These are phyloP conservation scores for Coregonus suidteri DNA, from an alignment of 2,797 vertebrate genomes.

Conservation along the genomic window DNA sequence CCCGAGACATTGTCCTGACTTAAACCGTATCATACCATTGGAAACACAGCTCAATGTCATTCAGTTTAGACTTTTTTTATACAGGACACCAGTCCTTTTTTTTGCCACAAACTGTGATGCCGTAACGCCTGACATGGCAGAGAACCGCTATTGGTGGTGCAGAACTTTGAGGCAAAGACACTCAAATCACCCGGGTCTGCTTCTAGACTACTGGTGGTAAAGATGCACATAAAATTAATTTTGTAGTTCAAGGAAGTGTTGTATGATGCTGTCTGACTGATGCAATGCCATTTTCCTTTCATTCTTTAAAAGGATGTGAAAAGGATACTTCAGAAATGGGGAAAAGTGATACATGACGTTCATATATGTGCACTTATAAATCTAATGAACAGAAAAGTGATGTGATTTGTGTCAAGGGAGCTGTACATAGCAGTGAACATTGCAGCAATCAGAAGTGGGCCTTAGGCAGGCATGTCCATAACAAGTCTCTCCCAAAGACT, in stretches of 20 bases:
- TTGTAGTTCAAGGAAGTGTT: background rate
- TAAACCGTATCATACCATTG: background rate
- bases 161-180: background rate
- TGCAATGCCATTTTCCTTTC: background rate
- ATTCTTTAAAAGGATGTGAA: background rate
- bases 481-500: background rate
- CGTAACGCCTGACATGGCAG: background rate
- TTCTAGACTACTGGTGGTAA: background rate
- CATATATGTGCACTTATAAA: background rate
- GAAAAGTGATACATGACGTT: background rate
- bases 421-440: background rate
- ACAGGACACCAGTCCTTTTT: background rate
- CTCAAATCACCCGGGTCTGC: background rate
- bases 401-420: background rate
- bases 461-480: background rate
- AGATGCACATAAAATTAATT: background rate
- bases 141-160: background rate
- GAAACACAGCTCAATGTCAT: background rate
- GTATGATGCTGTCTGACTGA: slow-evolving; percentile 2
- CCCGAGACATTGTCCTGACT: background rate
- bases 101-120: background rate
- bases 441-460: background rate
- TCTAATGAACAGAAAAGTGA: too few species aligned
- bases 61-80: background rate
- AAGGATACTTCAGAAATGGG: background rate